Conservation (phyloP, 2,113 vertebrate genomes). For the Solenodon paradoxus region DNA sequence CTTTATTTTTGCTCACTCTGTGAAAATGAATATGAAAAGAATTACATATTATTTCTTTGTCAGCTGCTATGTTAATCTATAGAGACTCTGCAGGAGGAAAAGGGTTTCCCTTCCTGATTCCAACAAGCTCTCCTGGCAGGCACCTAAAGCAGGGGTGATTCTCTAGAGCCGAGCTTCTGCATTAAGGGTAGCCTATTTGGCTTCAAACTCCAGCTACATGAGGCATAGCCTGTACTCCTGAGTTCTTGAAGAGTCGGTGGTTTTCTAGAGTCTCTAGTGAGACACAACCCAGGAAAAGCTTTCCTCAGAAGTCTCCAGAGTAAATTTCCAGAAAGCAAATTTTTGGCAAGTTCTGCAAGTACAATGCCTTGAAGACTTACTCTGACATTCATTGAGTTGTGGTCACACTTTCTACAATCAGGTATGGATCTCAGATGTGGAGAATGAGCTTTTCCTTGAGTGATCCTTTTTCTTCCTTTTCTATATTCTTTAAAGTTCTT, state of each 20-base stretch:
- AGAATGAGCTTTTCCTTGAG: not conserved
- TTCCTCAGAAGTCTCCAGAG: not conserved
- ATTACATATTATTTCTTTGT: not conserved
- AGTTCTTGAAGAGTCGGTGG: not conserved
- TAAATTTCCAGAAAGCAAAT: not conserved
- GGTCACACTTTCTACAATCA: not conserved
- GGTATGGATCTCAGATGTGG: not conserved
- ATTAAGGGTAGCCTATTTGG: not conserved
- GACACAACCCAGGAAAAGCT: not conserved
- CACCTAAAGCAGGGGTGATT: not conserved
- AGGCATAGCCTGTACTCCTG: too few relatives aligned
- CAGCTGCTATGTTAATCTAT: not conserved
- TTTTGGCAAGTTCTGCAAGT: not conserved
- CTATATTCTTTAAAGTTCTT: not conserved
- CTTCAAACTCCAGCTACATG: too few relatives aligned
- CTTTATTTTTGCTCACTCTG: not conserved
- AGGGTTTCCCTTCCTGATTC: not conserved
- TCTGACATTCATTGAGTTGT: not conserved
- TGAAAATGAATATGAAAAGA: not conserved
- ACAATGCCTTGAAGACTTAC: not conserved
- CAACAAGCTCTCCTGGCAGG: not conserved
- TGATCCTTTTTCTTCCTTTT: not conserved
- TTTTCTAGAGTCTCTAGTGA: not conserved
- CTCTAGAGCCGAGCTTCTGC: not conserved
- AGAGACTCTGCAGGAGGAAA: not conserved